These are phyloP conservation scores for Drosophila chauvacae DNA, from an alignment of 1,140 invertebrate genomes.

Conservation along the genomic window DNA sequence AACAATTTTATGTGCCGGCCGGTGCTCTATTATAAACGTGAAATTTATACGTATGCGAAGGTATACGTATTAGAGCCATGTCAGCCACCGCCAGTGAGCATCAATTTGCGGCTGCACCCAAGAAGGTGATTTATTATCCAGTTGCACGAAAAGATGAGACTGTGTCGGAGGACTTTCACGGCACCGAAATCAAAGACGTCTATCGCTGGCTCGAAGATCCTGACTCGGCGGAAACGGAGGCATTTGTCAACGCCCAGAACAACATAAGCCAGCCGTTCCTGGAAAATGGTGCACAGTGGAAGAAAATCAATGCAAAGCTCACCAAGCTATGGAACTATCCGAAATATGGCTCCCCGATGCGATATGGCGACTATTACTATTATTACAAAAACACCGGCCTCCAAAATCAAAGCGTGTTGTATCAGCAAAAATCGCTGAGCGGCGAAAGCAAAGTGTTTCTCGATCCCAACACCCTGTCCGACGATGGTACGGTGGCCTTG, in stretches of 20 bases:
- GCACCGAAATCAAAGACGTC: slow-evolving; percentile 93
- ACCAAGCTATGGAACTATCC: slow-evolving; percentile 98
- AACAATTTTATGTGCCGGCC: neutral
- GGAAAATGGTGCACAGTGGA: slow-evolving; percentile 89
- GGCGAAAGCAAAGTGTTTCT: slow-evolving; percentile 95
- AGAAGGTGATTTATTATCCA: slow-evolving; percentile 87
- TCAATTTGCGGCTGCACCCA: neutral
- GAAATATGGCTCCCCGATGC: slow-evolving; percentile 95
- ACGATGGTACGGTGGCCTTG: slow-evolving; percentile 96
- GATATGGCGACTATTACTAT: slow-evolving; percentile 94
- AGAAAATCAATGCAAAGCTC: slow-evolving; percentile 90
- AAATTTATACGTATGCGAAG: slow-evolving; percentile 1
- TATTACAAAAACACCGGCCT: slow-evolving; percentile 97
- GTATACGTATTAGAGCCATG: slow-evolving; percentile 25
- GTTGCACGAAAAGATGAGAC: slow-evolving; percentile 90
- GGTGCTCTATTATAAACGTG: neutral
- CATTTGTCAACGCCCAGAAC: slow-evolving; percentile 97
- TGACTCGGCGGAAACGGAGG: slow-evolving; percentile 95
- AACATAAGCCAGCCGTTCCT: slow-evolving; percentile 94
- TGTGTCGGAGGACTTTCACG: slow-evolving; percentile 93
- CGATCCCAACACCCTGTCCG: slow-evolving; percentile 96
- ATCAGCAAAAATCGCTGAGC: slow-evolving; percentile 93
- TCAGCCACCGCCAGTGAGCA: slow-evolving; percentile 15
- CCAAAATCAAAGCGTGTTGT: slow-evolving; percentile 98
- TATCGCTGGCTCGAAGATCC: slow-evolving; percentile 99